Percentiles rank a stretch among this genome's conserved stretches.
phyloP scores from a whole-genome alignment of 2,113 vertebrate species.

The Parotia lawesii region DNA sequence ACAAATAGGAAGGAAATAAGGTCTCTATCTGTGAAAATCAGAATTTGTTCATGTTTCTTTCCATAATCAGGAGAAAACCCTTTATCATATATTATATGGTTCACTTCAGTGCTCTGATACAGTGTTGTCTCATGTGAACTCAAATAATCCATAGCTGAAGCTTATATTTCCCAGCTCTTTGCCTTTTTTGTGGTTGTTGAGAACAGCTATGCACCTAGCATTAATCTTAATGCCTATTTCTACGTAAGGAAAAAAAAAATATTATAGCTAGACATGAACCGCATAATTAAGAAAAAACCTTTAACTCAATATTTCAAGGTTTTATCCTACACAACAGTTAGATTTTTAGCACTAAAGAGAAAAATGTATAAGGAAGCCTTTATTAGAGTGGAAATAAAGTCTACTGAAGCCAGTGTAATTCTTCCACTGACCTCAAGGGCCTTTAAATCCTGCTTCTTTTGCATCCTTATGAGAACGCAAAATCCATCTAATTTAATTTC shows the following conservation, averaged over 20 bases:
- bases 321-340: not conserved
- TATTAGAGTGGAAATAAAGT: not conserved
- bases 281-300: not conserved
- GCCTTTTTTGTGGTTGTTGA: not conserved
- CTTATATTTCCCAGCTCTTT: not conserved
- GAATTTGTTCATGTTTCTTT: not conserved
- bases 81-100: not conserved
- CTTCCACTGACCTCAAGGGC: not conserved
- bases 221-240: not conserved
- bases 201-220: not conserved
- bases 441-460: not conserved
- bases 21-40: not conserved
- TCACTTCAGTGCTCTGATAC: not conserved
- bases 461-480: not conserved
- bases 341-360: not conserved
- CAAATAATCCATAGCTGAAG: not conserved
- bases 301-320: not conserved
- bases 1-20: not conserved
- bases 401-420: not conserved
- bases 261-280: not conserved
- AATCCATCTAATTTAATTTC: not conserved
- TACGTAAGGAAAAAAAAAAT: not conserved
- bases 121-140: not conserved
- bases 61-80: not conserved
- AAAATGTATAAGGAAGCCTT: not conserved